Evolutionary conservation across 2,113 vertebrate species (phyloP).

Genomic region (Rhea americana): DNA sequence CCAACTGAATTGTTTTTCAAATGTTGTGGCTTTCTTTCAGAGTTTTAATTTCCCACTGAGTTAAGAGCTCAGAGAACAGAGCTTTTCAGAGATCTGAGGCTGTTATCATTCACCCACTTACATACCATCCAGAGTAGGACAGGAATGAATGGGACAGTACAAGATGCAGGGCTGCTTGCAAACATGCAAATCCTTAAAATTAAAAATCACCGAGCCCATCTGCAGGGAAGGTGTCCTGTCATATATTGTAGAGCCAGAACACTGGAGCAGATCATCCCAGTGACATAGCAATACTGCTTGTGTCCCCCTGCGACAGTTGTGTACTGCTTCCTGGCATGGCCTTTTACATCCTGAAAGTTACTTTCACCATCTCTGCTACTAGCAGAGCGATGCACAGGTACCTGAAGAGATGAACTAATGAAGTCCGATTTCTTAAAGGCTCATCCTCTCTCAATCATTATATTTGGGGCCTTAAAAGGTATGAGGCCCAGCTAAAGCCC

Average conservation of each 20-base stretch:
- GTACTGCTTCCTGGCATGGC: background rate
- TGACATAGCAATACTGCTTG: background rate
- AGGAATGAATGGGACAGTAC: background rate
- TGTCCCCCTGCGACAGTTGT: background rate
- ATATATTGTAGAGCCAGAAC: background rate
- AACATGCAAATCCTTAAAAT: background rate
- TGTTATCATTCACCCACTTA: slow-evolving; percentile 37
- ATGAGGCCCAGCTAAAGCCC: background rate
- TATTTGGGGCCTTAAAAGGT: background rate
- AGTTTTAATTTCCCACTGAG: background rate
- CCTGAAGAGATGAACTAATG: background rate
- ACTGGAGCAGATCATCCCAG: background rate
- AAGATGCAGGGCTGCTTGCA: background rate
- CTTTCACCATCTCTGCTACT: background rate
- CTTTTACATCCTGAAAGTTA: background rate
- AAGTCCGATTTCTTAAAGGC: background rate
- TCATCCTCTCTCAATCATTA: rapidly evolving
- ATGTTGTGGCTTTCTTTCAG: background rate
- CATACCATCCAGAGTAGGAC: slow-evolving; percentile 47
- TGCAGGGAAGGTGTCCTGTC: background rate
- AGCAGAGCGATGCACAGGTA: background rate
- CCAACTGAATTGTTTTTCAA: background rate
- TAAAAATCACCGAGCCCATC: background rate
- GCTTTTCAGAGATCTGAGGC: slow-evolving; percentile 32
- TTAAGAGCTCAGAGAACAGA: slow-evolving; percentile 20